Base-by-base conservation (phyloP, 2,797 vertebrate genomes). In the Caiman crocodilus region DNA sequence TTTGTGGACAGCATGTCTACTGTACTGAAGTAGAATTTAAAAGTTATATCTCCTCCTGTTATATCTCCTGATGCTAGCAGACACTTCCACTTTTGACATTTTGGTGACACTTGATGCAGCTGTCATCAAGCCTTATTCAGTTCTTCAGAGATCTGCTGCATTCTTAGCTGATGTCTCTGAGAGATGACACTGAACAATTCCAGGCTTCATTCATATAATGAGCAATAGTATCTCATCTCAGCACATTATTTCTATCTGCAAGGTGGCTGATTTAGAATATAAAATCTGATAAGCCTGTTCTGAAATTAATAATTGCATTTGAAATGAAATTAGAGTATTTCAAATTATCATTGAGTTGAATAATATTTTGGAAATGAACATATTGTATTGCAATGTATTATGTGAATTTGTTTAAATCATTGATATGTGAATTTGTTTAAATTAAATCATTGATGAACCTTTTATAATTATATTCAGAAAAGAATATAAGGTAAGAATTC, bases 31-130 rank as follows among this genome's bases (percentile, higher is more conserved):
- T 6, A 65, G 73, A 35, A 10, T 74, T 67, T 81, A 57, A 60
- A 85, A 90, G 90, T 9, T n/a, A 7, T 3, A 35, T 87, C 11
- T 82, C 78, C 30, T 87, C 64, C 84, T 74, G 26, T 57, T 57
- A 35, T 81, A 50, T n/a, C 59, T 50, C 81, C 50, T 69, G 80
- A 88, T 77, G 57, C 71, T 64, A 77, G 78, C 74, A 83, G 82
- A 84, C 50, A 75, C 57, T 84, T 85, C n/a, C 74, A 77, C 35
- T 32, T 61, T 84, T 93, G 86, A 76, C 86, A 79, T 71, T 80
- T 82, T 32, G 59, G 17, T 89, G 80, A 82, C 87, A 73, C 73
- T 76, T 74, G 0, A 20, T 14, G 23, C 21, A 77, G 23, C 61
- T 81, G 76, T 79, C 85, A 92, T 60, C 5, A 58, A 59, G 71